These are phyloP conservation scores for Thalassaphorura encarpata DNA, from an alignment of 1,140 invertebrate species.

Conservation along the genomic window DNA sequence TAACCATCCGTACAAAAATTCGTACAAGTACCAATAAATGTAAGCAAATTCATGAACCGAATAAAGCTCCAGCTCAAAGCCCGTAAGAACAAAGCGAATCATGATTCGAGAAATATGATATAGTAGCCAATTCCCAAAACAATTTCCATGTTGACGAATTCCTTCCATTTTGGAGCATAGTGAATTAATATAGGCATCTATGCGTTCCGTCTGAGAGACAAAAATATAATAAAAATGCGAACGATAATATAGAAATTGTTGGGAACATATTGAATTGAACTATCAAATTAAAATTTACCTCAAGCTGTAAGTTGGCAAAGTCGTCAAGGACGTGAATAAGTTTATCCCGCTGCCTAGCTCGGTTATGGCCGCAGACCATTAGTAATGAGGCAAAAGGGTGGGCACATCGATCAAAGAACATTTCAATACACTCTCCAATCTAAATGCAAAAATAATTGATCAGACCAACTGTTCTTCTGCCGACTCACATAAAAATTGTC, in stretches of 20 bases:
- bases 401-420: constrained; percentile 77
- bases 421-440: constrained; percentile 76
- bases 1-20: constrained; percentile 89
- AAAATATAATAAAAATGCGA: constrained; percentile 26
- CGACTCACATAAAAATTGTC: neutral
- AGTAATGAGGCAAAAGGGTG: constrained; percentile 74
- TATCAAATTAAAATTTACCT: constrained; percentile 47
- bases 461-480: neutral
- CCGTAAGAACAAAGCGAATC: constrained; percentile 86
- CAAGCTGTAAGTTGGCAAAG: constrained; percentile 83
- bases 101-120: constrained; percentile 94
- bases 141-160: constrained; percentile 63
- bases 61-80: constrained; percentile 91
- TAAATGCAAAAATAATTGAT: constrained; percentile 37
- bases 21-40: constrained; percentile 92
- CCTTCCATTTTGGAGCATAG: constrained; percentile 56
- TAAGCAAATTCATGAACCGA: constrained; percentile 89
- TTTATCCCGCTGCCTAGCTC: constrained; percentile 87
- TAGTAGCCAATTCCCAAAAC: constrained; percentile 90
- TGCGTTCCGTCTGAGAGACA: constrained; percentile 66
- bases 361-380: constrained; percentile 88
- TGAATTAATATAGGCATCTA: constrained; percentile 72
- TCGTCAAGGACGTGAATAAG: constrained; percentile 79
- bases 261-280: constrained; percentile 10
- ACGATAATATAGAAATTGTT: neutral